phyloP scores from a whole-genome alignment of 2,797 vertebrate genomes.

The Hafferia zeledoni region DNA sequence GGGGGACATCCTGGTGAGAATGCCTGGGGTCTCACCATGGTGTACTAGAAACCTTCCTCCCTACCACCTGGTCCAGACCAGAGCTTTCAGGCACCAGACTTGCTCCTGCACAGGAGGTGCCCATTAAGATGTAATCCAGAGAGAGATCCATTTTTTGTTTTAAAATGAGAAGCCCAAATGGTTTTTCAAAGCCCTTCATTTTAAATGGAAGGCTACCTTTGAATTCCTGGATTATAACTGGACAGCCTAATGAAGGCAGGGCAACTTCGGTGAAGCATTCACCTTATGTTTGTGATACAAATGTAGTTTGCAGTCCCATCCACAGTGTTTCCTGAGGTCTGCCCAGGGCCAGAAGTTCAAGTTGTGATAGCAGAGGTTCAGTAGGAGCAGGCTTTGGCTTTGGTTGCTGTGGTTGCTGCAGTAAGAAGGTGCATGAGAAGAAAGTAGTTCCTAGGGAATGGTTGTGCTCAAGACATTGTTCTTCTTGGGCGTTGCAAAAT shows the following conservation, averaged over 20 bases:
- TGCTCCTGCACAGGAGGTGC: not conserved
- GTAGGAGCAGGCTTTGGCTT: not conserved
- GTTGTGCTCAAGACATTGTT: not conserved
- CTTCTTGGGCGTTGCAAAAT: not conserved
- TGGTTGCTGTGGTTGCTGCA: not conserved
- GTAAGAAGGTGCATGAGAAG: not conserved
- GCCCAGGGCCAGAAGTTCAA: accelerated
- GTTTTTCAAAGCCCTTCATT: not conserved
- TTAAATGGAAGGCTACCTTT: not conserved
- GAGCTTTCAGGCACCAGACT: not conserved
- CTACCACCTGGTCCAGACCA: not conserved
- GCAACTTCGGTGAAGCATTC: not conserved
- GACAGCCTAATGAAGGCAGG: not conserved
- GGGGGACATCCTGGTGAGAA: not conserved
- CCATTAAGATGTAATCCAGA: not conserved
- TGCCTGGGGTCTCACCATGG: accelerated
- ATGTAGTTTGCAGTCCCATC: not conserved
- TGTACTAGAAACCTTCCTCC: not conserved
- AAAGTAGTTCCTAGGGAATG: not conserved
- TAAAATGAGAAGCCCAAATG: not conserved
- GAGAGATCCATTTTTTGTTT: not conserved
- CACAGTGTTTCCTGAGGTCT: accelerated
- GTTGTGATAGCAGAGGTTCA: not conserved
- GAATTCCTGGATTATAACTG: not conserved
- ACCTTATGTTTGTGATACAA: not conserved